A percentile compares a stretch with the other conserved stretches of the same genome.
These are phyloP conservation scores for Anas platyrhynchos DNA, from an alignment of 2,113 vertebrate genomes.

Conservation along the genomic window DNA sequence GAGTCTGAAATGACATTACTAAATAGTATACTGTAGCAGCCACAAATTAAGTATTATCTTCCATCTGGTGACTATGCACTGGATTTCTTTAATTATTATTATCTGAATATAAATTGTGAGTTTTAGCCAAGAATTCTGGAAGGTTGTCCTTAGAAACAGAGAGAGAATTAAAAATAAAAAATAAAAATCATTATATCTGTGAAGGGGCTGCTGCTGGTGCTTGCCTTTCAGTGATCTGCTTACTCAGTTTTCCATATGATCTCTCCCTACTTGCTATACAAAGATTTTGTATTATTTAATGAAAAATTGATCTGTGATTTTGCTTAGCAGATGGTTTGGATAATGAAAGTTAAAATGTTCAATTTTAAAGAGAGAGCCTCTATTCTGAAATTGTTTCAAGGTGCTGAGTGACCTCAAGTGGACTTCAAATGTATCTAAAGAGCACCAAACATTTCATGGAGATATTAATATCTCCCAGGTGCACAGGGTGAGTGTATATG, in stretches of 20 bases:
- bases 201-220: constrained; percentile 28
- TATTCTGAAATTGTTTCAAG: constrained; percentile 15
- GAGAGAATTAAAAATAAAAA: constrained; percentile 68
- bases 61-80: constrained; percentile 75
- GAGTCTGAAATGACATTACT: constrained; percentile 69
- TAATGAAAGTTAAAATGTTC: constrained; percentile 66
- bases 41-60: constrained; percentile 76
- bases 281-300: constrained; percentile 72
- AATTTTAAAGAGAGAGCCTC: constrained; percentile 47
- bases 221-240: constrained; percentile 61
- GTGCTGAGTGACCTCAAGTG: background rate
- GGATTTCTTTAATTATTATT: constrained; percentile 79
- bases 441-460: background rate
- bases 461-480: background rate
- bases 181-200: constrained; percentile 40
- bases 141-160: constrained; percentile 69
- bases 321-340: constrained; percentile 71
- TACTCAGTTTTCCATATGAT: constrained; percentile 48
- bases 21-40: constrained; percentile 64
- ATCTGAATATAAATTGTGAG: constrained; percentile 77
- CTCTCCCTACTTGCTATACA: constrained; percentile 32
- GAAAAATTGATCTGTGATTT: constrained; percentile 76
- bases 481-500: background rate
- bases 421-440: background rate
- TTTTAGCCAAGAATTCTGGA: constrained; percentile 73